These are phyloP conservation scores for Bucco capensis DNA, from an alignment of 2,113 vertebrate species.

Conservation along the genomic window DNA sequence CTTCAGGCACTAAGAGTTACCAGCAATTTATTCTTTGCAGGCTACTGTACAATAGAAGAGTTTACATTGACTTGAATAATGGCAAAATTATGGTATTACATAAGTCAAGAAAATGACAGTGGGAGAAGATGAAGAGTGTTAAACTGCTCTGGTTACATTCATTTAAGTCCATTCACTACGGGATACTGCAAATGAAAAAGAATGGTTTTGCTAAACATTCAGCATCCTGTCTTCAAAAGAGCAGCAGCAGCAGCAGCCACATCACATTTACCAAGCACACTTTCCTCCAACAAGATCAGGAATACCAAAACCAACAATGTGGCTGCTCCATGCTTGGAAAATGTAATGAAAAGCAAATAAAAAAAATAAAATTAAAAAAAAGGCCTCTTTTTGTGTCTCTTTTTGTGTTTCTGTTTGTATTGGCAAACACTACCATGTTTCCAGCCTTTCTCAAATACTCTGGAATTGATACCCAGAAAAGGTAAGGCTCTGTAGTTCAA, in stretches of 20 bases:
- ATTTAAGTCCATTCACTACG: not conserved
- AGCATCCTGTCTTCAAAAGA: not conserved
- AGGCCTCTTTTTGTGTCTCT: not conserved
- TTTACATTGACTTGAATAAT: not conserved
- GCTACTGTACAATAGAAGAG: not conserved
- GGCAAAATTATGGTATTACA: not conserved
- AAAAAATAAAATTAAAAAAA: no score
- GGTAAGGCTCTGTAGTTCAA: not conserved
- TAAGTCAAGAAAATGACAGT: not conserved
- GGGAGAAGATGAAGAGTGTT: not conserved
- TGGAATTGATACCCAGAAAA: not conserved
- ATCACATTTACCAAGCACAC: not conserved
- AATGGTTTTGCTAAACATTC: not conserved
- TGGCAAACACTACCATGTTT: not conserved
- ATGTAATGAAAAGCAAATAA: not conserved
- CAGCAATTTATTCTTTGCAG: not conserved
- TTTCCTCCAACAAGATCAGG: not conserved
- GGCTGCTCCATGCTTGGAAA: not conserved
- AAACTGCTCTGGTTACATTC: not conserved
- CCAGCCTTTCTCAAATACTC: not conserved
- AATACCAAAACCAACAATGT: not conserved
- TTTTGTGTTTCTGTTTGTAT: not conserved
- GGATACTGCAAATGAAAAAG: not conserved
- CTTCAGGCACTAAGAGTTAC: not conserved
- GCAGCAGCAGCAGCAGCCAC: not conserved